Base-by-base conservation (phyloP, 2,888 invertebrate genomes). In the Drosophila sordidula region DNA sequence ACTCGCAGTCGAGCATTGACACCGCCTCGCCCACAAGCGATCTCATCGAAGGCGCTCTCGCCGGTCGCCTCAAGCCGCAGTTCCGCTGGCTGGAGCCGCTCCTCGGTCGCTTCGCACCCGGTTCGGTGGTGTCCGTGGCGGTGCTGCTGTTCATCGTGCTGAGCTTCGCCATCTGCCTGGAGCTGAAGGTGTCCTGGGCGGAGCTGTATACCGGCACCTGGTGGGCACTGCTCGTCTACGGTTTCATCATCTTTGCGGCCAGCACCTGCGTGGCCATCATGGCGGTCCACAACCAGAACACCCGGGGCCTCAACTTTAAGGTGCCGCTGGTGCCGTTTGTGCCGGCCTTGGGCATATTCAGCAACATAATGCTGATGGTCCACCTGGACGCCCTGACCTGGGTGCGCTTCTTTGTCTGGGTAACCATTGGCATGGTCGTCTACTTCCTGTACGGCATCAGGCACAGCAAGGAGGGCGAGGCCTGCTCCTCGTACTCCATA, bases 381-480 rank as follows among this genome's bases (percentile, higher is more conserved):
- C 96, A 96, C 82, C 93, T 97, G 55, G 96, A 96, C 74, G 93
- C 95, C 0, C 92, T 96, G 18, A 97, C 97, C 0, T 97, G 97
- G 97, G 93, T 96, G 5, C 93, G 97, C 39, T 97, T 97, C 90
- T 94, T 96, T 78, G 95, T 97, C 46, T 97, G 97, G 97, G 97
- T 97, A 94, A 94, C 95, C 44, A 91, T 97, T 63, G 97, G 97
- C 95, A 92, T 97, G 90, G 92, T 96, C 26, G 94, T 97, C 6
- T 97, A 97, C 91, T 97, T 97, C 92, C 92, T 96, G 1, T 97
- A 97, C 90, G 97, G 97, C 4, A 96, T 97, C 67, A 96, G 96
- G 89, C 95, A 97, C 91, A 97, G 97, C 91, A 96, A 96, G 91
- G 95, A 97, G 80, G 95, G 96, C 38, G 95, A 94, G 41, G 77